phyloP scores from a whole-genome alignment of 1,140 invertebrate genomes.

The Tetragnatha versicolor region DNA sequence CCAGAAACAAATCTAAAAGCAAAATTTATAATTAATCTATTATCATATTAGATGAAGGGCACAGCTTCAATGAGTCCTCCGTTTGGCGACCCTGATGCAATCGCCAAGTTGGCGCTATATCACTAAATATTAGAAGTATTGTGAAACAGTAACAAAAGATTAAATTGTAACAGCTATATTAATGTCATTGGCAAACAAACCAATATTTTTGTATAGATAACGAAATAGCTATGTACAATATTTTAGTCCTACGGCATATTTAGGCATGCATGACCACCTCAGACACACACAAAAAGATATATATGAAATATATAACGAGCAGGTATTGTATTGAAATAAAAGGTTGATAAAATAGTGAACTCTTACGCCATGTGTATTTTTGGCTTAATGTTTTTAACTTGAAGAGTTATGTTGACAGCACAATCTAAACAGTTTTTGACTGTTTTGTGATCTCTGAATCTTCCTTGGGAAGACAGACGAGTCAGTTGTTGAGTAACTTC shows the following conservation, averaged over 20 bases:
- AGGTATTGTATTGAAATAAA: neutral
- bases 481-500: constrained; percentile 74
- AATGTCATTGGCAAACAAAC: neutral
- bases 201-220: neutral
- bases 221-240: neutral
- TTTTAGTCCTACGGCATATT: neutral
- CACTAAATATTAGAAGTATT: neutral
- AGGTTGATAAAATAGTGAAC: neutral
- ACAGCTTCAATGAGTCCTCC: neutral
- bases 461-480: constrained; percentile 64
- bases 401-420: constrained; percentile 73
- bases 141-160: neutral
- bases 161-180: neutral
- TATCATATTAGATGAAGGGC: neutral
- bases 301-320: neutral
- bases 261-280: neutral
- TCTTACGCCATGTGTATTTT: constrained; percentile 80
- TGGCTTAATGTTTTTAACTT: constrained; percentile 81
- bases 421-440: constrained; percentile 67
- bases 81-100: too few species aligned
- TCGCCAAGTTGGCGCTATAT: too few species aligned
- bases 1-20: constrained; percentile 66
- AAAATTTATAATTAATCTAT: neutral
- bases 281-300: neutral
- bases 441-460: constrained; percentile 62